Evolutionary conservation across 1,140 invertebrate species (phyloP).

Genomic region (Drosophila saltans): DNA sequence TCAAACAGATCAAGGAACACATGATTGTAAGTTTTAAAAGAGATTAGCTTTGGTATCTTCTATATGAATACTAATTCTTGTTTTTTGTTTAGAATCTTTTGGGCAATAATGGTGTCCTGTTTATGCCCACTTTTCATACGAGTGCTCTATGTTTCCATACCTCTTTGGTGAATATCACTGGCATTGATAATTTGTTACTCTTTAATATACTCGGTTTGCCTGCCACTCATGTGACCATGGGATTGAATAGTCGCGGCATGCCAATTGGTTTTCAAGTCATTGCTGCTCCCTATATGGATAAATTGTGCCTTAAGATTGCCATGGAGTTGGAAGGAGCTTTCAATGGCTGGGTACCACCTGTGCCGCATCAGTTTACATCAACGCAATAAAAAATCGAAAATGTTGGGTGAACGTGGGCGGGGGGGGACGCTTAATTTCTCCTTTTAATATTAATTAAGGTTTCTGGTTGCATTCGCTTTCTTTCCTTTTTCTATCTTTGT

Average conservation of each 20-base stretch:
- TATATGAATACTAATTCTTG: neutral
- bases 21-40: slow-evolving; percentile 42
- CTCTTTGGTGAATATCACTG: slow-evolving; percentile 85
- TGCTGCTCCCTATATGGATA: slow-evolving; percentile 88
- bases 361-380: slow-evolving; percentile 55
- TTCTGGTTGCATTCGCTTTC: slow-evolving; percentile 38
- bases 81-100: slow-evolving; percentile 84
- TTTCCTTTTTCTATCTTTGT: neutral
- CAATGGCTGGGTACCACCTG: slow-evolving; percentile 88
- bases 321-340: slow-evolving; percentile 90
- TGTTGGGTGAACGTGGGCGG: neutral
- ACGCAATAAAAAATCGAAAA: slow-evolving; percentile 2
- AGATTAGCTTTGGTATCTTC: neutral
- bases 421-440: no score
- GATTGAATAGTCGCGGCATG: slow-evolving; percentile 86
- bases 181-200: slow-evolving; percentile 88
- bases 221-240: slow-evolving; percentile 89
- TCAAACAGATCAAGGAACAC: slow-evolving; percentile 33
- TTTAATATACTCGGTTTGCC: slow-evolving; percentile 91
- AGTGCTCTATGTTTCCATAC: slow-evolving; percentile 87
- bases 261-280: slow-evolving; percentile 91
- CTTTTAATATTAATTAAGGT: slow-evolving; percentile 37
- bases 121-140: slow-evolving; percentile 89
- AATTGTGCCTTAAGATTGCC: slow-evolving; percentile 90
- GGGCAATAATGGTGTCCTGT: slow-evolving; percentile 88